Percentiles rank a stretch among this genome's conserved stretches.
These are phyloP conservation scores for Chelmon rostratus DNA, from an alignment of 2,797 vertebrate species.

Conservation along the genomic window DNA sequence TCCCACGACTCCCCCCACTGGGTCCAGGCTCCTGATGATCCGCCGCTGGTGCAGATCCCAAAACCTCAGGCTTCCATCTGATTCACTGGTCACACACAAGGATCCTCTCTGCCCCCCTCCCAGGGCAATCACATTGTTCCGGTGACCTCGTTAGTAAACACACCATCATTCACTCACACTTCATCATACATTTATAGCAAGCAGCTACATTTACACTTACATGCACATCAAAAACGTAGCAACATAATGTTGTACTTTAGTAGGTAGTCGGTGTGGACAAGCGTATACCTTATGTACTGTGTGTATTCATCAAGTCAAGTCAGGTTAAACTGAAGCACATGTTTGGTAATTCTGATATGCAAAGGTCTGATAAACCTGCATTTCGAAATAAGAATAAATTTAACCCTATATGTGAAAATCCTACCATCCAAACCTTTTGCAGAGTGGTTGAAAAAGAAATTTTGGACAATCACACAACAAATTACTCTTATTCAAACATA, in stretches of 20 bases:
- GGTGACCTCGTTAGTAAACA: conserved; percentile 72
- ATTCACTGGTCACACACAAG: conserved; percentile 71
- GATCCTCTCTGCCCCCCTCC: conserved; percentile 61
- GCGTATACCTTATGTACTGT: background rate
- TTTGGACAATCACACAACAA: too few species aligned
- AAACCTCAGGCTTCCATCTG: conserved; percentile 78
- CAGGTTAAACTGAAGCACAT: too few species aligned
- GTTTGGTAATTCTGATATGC: too few species aligned
- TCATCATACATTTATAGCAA: background rate
- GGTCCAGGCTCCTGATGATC: conserved; percentile 63
- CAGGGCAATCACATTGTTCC: conserved; percentile 77
- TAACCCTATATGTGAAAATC: too few species aligned
- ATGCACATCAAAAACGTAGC: background rate
- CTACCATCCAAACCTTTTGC: too few species aligned
- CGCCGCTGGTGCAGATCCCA: conserved; percentile 76
- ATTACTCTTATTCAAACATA: too few species aligned
- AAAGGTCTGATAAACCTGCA: too few species aligned
- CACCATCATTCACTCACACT: background rate
- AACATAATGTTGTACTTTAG: background rate
- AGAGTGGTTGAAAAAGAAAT: too few species aligned
- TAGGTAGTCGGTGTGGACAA: background rate
- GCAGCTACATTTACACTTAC: background rate
- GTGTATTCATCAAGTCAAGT: background rate
- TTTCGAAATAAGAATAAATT: too few species aligned
- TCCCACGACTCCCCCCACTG: conserved; percentile 58